Evolutionary conservation across 2,113 vertebrate species (phyloP), one percentile per base, ranked within the genome.

Genomic region (Coreoperca whiteheadi): DNA sequence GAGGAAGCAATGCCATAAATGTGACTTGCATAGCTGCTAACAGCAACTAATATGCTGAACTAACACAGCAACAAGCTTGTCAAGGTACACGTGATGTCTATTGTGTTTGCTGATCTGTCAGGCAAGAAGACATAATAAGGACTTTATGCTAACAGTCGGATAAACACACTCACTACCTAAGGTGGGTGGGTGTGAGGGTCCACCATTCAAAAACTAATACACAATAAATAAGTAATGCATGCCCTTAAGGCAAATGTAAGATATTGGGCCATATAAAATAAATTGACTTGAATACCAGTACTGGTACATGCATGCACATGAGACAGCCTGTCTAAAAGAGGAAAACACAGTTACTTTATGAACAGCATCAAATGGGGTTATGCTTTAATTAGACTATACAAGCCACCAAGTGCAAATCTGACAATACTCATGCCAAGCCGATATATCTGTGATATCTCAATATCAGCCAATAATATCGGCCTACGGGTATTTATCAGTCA

Each of bases 11-110:
- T 25, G 28, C 32, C 59, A 59, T 11, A 28, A 63, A 72, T 28
- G 5, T 57, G 61, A 76, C 56, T 28, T 25, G 37, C 46, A 82
- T 2, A 34, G 53, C 41, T 57, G 60, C 78, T 39, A 69, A 84
- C 54, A 53, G 63, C 66, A 79, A 32, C 56, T 30, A 23, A 84
- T 57, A 53, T 21, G 57, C 23, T 54, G 28, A 83, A 70, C 65
- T 20, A 78, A 69, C 37, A 54, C 25, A 32, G 4, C n/a, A 50
- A 51, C 34, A 23, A 59, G 37, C 65, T 48, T 68, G 32, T 66
- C 23, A 28, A 14, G 8, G 28, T 60, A 34, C 32, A 73, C 11
- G 3, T 5, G 14, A 9, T 25, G 39, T 4, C 28, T 82, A 34
- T n/a, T 65, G 39, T 66, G 48, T 74, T 54, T 73, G 32, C n/a